Conservation (phyloP, 2,888 invertebrate genomes). For the Drosophila conformis region DNA sequence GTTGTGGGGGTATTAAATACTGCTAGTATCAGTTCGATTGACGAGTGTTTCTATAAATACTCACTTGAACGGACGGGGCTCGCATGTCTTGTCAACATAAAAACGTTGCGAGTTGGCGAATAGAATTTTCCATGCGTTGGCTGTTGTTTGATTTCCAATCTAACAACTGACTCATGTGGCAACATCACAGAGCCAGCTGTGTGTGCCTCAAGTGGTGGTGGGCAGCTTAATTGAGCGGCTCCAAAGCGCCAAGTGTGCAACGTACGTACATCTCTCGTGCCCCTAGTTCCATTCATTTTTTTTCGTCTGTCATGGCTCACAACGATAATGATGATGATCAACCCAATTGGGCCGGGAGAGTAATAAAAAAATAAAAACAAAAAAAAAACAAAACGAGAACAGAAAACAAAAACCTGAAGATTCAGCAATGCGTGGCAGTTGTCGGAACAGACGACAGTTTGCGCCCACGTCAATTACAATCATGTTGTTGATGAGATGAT, state of each 20-base stretch:
- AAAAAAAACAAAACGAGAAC: slow-evolving; percentile 24
- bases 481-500: slow-evolving; percentile 26
- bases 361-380: slow-evolving; percentile 22
- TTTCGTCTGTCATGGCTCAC: slow-evolving; percentile 60
- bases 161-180: slow-evolving; percentile 54
- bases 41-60: slow-evolving; percentile 59
- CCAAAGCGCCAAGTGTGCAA: slow-evolving; percentile 61
- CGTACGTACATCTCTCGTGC: slow-evolving; percentile 33
- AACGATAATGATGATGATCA: slow-evolving; percentile 52
- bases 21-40: slow-evolving; percentile 19
- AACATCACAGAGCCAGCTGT: slow-evolving; percentile 19
- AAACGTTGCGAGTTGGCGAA: slow-evolving; percentile 42
- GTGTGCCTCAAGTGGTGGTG: slow-evolving; percentile 52
- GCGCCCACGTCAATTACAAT: slow-evolving; percentile 62
- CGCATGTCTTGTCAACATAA: slow-evolving; percentile 64
- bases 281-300: slow-evolving; percentile 10
- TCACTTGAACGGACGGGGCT: slow-evolving; percentile 55
- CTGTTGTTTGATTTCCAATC: slow-evolving; percentile 63
- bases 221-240: slow-evolving; percentile 77
- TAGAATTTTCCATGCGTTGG: slow-evolving; percentile 62
- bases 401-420: slow-evolving; percentile 49
- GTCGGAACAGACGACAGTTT: slow-evolving; percentile 55
- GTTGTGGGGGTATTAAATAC: slow-evolving; percentile 18
- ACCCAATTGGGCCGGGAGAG: slow-evolving; percentile 48
- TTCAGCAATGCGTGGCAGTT: slow-evolving; percentile 75